Base-by-base conservation (phyloP, 1,140 invertebrate genomes). In the Solenopsis fugax region DNA sequence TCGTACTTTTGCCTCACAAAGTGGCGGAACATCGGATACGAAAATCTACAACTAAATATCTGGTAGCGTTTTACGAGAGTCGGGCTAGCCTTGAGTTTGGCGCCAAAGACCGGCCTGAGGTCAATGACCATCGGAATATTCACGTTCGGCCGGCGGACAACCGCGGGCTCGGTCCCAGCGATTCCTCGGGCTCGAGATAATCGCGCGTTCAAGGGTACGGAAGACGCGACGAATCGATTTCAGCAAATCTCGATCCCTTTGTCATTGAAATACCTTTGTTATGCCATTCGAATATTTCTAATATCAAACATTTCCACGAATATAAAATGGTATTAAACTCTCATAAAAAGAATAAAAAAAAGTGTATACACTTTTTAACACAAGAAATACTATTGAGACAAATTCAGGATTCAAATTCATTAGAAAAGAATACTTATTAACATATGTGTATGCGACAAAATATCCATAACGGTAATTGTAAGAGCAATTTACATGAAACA, bases 81-180 rank as follows among this genome's bases (percentile, higher is more conserved):
- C 89, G 78, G 75, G 73, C 82, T 89, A 91, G 90, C 88, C 88
- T 93, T 92, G 90, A 87, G 93, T 94, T 94, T 91, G 93, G 93
- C 92, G 91, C 91, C 91, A 94, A 94, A 94, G 93, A 90, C 91
- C 91, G 91, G 76, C 86, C 89, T 78, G 91, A 91, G 94, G 93
- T 94, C 93, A 93, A 93, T 87, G 94, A 94, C 94, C 93, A 94
- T 90, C 89, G 91, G 93, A 94, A 94, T 94, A 94, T 94, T 94
- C 93, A 94, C 93, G 92, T 94, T 93, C 89, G 92, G 90, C 89
- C 91, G 89, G 90, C 88, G 90, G 76, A 85, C 87, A 85, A 87
- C 88, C 88, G 86, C 78, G 64, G 56, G 54, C 69, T 86, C 73
- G 89, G 91, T 88, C 92, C 89, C 73, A 89, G 81, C 87, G 89